phyloP scores from a whole-genome alignment of 2,888 invertebrate genomes.

The Parnassius orleans region DNA sequence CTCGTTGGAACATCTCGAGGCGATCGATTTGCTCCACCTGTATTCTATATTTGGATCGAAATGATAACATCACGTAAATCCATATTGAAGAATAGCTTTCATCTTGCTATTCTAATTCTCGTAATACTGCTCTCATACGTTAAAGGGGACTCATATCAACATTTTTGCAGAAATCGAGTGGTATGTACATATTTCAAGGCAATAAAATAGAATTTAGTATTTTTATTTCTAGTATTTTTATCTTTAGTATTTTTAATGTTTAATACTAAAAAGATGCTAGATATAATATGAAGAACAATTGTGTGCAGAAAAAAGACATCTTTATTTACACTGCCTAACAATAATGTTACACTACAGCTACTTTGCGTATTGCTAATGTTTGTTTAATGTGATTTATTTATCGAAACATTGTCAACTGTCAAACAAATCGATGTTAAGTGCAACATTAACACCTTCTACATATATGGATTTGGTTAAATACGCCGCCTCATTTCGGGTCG shows the following conservation, averaged over 20 bases:
- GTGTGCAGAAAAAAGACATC: too few species aligned
- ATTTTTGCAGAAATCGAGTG: too few species aligned
- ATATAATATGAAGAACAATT: too few species aligned
- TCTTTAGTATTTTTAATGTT: too few species aligned
- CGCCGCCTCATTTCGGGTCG: conserved; percentile 24
- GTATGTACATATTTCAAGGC: too few species aligned
- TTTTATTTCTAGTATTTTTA: too few species aligned
- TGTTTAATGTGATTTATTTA: conserved; percentile 19
- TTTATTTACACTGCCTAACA: too few species aligned
- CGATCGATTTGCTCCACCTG: conserved; percentile 43
- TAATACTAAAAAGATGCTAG: too few species aligned
- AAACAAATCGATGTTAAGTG: conserved; percentile 19
- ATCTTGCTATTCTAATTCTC: conserved; percentile 1
- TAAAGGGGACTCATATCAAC: too few species aligned
- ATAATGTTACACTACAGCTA: background rate
- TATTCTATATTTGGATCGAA: conserved; percentile 23
- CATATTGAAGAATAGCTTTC: conserved; percentile 13
- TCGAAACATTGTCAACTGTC: conserved; percentile 22
- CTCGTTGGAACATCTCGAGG: conserved; percentile 33
- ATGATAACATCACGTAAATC: conserved; percentile 10
- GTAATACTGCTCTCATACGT: conserved; percentile 2
- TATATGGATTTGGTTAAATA: conserved; percentile 1
- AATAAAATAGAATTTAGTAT: too few species aligned
- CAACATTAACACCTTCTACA: conserved; percentile 25
- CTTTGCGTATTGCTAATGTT: background rate